Evolutionary conservation across 2,113 vertebrate genomes (phyloP).

Genomic region (Petaurus breviceps): DNA sequence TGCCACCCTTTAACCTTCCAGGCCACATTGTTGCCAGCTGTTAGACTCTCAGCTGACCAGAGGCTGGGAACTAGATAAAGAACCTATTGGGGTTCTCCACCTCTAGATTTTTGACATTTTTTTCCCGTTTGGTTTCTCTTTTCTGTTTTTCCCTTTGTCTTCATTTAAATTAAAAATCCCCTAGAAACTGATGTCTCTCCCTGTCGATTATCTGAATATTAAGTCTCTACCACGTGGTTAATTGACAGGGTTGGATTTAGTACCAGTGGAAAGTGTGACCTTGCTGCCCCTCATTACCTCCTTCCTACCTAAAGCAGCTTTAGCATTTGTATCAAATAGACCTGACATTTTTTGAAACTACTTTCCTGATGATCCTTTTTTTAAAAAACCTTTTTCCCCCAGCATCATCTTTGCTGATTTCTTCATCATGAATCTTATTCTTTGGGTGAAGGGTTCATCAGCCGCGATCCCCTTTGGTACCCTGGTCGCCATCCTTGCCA

Average conservation of each 20-base stretch:
- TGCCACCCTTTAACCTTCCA: background rate
- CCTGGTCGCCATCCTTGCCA: constrained; percentile 89
- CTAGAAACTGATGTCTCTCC: background rate
- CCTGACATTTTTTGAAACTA: constrained; percentile 39
- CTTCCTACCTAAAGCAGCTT: constrained; percentile 24
- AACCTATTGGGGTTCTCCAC: background rate
- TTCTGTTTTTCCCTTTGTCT: background rate
- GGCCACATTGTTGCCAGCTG: background rate
- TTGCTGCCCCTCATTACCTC: constrained; percentile 14
- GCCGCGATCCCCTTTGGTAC: constrained; percentile 92
- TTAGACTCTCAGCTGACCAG: background rate
- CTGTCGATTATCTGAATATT: background rate
- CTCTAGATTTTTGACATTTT: background rate
- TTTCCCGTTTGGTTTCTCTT: background rate
- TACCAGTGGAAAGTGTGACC: constrained; percentile 32
- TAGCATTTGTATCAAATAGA: constrained; percentile 32
- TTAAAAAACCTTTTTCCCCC: background rate
- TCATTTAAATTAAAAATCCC: background rate
- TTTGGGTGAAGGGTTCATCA: constrained; percentile 93
- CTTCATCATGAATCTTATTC: constrained; percentile 95
- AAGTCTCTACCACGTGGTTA: constrained; percentile 8
- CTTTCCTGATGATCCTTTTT: background rate
- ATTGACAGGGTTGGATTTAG: constrained; percentile 24
- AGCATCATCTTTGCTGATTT: constrained; percentile 94
- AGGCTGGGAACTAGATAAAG: background rate